Evolutionary conservation across 2,888 invertebrate species (phyloP).

Genomic region (Habrosyne pyritoides): DNA sequence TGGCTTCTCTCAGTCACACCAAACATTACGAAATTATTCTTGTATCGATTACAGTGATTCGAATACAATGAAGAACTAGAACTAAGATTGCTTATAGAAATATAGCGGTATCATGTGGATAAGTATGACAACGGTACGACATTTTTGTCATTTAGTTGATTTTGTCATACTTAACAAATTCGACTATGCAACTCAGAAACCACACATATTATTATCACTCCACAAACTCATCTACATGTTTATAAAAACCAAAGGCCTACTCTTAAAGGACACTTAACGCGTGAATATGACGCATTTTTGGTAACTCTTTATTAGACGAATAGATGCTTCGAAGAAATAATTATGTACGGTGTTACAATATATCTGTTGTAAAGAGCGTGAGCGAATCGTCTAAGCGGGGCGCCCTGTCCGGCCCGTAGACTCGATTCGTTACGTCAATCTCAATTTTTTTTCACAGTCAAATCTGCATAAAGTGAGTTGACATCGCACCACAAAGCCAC

Average conservation of each 20-base stretch:
- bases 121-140: constrained; percentile 42
- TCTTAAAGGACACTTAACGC: too few relatives aligned
- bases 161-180: too few relatives aligned
- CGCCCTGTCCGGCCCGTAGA: constrained; percentile 53
- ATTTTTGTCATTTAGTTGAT: too few relatives aligned
- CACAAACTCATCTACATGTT: too few relatives aligned
- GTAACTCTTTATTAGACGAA: constrained; percentile 74
- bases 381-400: constrained; percentile 64
- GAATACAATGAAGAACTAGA: neutral
- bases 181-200: too few relatives aligned
- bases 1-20: constrained; percentile 10
- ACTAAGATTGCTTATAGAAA: neutral
- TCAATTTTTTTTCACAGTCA: constrained; percentile 66
- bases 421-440: constrained; percentile 82
- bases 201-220: too few relatives aligned
- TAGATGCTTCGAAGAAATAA: constrained; percentile 74
- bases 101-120: constrained; percentile 23
- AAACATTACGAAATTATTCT: constrained; percentile 19
- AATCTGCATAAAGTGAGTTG: constrained; percentile 82
- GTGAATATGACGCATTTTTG: constrained; percentile 58
- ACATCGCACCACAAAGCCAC: constrained; percentile 72
- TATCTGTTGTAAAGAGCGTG: constrained; percentile 65
- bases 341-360: constrained; percentile 76
- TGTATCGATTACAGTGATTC: constrained; percentile 15
- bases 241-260: too few relatives aligned